Evolutionary conservation across 1,140 invertebrate species (phyloP).

Genomic region (Tribolium madens): DNA sequence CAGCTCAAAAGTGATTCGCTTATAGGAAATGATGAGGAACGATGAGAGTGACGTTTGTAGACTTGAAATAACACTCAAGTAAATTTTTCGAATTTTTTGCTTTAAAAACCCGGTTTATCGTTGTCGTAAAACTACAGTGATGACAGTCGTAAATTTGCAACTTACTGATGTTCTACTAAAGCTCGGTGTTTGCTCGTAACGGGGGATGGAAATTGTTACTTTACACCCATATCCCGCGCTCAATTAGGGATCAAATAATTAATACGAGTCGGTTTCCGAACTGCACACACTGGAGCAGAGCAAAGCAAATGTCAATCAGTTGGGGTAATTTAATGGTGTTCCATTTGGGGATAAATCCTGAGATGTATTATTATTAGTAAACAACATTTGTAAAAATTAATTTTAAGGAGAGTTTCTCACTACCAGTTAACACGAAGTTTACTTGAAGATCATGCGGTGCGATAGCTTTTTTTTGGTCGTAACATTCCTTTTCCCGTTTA

Average conservation of each 20-base stretch:
- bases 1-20: too few species aligned
- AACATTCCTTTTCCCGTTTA: slow-evolving; percentile 5
- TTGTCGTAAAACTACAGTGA: slow-evolving; percentile 11
- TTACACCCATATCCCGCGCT: not conserved
- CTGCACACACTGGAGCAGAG: not conserved
- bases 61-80: too few species aligned
- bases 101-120: not conserved
- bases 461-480: slow-evolving; percentile 1
- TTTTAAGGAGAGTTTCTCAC: not conserved
- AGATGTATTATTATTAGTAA: too few species aligned
- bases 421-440: not conserved
- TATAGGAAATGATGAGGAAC: too few species aligned
- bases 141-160: slow-evolving; percentile 21
- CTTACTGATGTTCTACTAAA: slow-evolving; percentile 11
- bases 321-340: too few species aligned
- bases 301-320: too few species aligned
- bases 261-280: not conserved
- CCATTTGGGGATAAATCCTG: too few species aligned
- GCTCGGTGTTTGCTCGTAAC: not conserved
- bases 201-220: slow-evolving; percentile 8
- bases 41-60: too few species aligned
- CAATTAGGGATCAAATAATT: slow-evolving; percentile 35
- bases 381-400: too few species aligned
- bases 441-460: not conserved
- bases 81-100: not conserved